Conservation (phyloP, 2,113 vertebrate species). For the Pygoscelis antarcticus region DNA sequence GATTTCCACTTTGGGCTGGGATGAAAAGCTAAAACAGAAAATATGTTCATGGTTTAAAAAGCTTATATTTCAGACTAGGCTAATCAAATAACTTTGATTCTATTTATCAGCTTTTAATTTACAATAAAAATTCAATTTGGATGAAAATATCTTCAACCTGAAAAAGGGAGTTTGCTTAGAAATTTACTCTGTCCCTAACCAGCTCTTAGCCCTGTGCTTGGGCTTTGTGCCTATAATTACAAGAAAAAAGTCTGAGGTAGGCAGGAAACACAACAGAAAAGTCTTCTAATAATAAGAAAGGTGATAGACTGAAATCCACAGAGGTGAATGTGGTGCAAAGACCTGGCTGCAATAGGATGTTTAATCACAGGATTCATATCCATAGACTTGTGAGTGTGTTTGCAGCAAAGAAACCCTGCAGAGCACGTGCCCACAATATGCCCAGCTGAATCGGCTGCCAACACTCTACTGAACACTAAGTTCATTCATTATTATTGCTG, state of each 20-base stretch:
- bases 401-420: not conserved
- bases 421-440: not conserved
- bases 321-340: not conserved
- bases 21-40: not conserved
- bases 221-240: not conserved
- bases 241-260: not conserved
- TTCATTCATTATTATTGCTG: constrained; percentile 36
- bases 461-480: not conserved
- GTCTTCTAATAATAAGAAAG: not conserved
- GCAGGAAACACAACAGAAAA: not conserved
- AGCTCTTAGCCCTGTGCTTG: not conserved
- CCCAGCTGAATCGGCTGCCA: not conserved
- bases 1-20: not conserved
- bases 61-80: not conserved
- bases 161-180: not conserved
- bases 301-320: not conserved
- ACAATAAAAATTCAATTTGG: not conserved
- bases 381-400: not conserved
- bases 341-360: not conserved
- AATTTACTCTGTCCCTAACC: not conserved
- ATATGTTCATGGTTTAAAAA: not conserved
- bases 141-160: not conserved
- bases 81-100: not conserved
- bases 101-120: not conserved
- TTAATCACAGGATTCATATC: not conserved